A percentile compares a stretch with the other conserved stretches of the same genome.
Conservation (phyloP, 2,113 vertebrate species). For the Anguilla japonica region DNA sequence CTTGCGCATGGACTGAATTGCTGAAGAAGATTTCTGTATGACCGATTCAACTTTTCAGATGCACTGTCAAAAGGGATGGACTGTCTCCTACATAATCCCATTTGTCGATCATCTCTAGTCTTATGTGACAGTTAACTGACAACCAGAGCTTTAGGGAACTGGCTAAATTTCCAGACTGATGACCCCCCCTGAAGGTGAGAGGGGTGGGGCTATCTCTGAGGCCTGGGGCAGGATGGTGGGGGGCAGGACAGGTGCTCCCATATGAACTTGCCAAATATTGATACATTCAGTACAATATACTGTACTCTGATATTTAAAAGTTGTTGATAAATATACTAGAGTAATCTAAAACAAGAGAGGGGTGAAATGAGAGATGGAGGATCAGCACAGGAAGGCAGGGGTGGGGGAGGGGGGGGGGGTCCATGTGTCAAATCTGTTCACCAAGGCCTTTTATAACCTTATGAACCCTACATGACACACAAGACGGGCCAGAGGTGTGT, state of each 20-base stretch:
- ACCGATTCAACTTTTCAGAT: background rate
- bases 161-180: background rate
- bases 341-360: background rate
- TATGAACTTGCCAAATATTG: background rate
- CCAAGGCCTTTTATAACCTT: background rate
- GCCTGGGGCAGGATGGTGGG: background rate
- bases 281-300: slow-evolving; percentile 11
- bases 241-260: background rate
- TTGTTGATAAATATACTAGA: background rate
- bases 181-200: background rate
- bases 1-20: background rate
- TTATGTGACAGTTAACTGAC: background rate
- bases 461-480: background rate
- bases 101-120: background rate
- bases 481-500: background rate
- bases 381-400: background rate
- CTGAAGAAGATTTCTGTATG: background rate
- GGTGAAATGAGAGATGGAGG: background rate
- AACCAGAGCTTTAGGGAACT: background rate
- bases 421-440: background rate
- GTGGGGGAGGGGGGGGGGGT: background rate
- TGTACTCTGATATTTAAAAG: background rate
- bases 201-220: background rate
- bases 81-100: background rate
- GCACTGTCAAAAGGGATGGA: background rate